Conservation (phyloP, 2,113 vertebrate species). For the Isichthys henryi region DNA sequence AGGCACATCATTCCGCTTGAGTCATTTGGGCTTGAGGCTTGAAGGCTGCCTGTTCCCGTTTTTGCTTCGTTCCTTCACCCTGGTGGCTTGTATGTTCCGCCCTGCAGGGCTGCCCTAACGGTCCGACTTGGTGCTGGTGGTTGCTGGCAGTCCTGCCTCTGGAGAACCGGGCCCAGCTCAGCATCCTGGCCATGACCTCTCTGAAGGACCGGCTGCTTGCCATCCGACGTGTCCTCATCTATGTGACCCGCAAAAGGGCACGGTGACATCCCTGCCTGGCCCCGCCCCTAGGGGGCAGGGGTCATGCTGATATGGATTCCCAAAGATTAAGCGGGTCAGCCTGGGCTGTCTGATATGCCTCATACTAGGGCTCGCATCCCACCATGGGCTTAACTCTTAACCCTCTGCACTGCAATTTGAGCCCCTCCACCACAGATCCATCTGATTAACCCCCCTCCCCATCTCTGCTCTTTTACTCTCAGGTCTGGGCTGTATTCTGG, state of each 20-base stretch:
- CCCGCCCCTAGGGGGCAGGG: neutral
- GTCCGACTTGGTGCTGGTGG: conserved; percentile 91
- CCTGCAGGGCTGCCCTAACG: conserved; percentile 69
- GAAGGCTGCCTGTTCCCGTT: neutral
- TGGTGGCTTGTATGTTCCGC: neutral
- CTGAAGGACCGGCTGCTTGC: conserved; percentile 82
- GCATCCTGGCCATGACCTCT: conserved; percentile 76
- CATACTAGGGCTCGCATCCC: neutral
- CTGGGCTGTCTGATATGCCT: neutral
- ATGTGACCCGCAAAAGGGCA: conserved; percentile 77
- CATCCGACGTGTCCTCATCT: conserved; percentile 75
- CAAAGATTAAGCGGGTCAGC: neutral
- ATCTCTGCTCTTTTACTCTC: neutral
- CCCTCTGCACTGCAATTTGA: neutral
- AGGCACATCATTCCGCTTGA: neutral
- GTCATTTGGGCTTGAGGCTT: neutral
- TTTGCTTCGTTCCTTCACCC: neutral
- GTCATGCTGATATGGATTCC: neutral
- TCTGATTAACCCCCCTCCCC: neutral
- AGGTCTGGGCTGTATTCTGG: neutral
- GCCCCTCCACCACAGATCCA: neutral
- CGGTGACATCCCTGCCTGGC: conserved; percentile 54
- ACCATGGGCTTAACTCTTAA: neutral
- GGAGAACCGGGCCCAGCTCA: conserved; percentile 81
- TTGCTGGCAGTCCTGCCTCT: conserved; percentile 78